Conservation (phyloP, 2,113 vertebrate genomes). For the Rissa tridactyla region DNA sequence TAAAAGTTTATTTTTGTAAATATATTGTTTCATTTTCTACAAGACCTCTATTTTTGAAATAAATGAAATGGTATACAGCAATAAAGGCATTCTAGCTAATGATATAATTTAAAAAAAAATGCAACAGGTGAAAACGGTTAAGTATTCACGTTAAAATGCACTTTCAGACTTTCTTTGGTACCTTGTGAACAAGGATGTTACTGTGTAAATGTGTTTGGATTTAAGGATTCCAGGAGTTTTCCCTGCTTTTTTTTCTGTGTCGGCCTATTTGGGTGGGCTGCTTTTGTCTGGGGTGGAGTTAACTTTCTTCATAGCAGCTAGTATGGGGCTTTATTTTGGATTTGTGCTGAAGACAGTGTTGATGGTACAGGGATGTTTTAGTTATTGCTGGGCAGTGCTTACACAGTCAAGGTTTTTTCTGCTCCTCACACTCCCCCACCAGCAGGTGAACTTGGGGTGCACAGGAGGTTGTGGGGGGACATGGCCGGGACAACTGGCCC, state of each 20-base stretch:
- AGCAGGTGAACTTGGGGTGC: background rate
- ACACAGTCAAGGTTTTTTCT: background rate
- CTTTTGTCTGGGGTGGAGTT: background rate
- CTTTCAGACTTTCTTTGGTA: background rate
- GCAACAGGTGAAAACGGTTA: background rate
- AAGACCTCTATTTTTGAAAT: background rate
- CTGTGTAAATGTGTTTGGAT: background rate
- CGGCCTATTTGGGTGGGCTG: accelerated
- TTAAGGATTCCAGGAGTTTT: background rate
- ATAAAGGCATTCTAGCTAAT: background rate
- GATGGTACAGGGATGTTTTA: background rate
- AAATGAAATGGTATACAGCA: background rate
- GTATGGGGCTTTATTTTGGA: background rate
- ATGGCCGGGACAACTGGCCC: background rate
- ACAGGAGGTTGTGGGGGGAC: background rate
- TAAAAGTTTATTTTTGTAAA: background rate
- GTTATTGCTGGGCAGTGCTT: background rate
- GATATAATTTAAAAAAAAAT: background rate
- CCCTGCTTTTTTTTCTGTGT: background rate
- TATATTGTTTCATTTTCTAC: background rate
- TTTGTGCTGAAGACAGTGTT: background rate
- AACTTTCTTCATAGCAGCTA: background rate
- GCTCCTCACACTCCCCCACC: background rate
- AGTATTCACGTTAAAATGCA: background rate
- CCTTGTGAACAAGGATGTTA: background rate